Conservation (phyloP, 2,797 vertebrate species). For the Smutsia temminckii region DNA sequence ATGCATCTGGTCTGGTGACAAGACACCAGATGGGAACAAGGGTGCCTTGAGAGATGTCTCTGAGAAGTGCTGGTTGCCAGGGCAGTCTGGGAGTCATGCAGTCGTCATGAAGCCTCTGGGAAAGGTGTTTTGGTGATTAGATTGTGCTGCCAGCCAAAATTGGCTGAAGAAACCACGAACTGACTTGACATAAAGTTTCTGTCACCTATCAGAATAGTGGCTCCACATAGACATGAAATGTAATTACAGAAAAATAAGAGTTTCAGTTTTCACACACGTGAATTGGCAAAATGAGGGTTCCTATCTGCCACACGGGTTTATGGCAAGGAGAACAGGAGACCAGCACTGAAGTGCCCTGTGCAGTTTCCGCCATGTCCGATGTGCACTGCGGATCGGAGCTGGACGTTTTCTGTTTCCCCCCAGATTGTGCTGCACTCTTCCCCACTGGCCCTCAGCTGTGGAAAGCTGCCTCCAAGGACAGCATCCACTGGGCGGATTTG, state of each 20-base stretch:
- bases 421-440: not conserved
- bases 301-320: not conserved
- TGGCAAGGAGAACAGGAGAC: not conserved
- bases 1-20: not conserved
- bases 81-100: rapidly evolving
- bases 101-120: not conserved
- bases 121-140: not conserved
- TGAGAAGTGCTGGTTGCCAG: not conserved
- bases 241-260: not conserved
- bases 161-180: not conserved
- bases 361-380: not conserved
- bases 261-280: not conserved
- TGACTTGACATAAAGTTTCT: not conserved
- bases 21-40: not conserved
- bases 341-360: not conserved
- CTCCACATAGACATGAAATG: not conserved
- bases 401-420: not conserved
- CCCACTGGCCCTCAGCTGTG: not conserved
- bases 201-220: not conserved
- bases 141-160: not conserved
- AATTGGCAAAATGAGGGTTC: not conserved
- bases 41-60: not conserved
- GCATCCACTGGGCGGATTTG: not conserved
- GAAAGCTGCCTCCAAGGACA: not conserved
- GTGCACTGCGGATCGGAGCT: rapidly evolving